Conservation (phyloP, 2,113 vertebrate species). For the Glareola pratincola region DNA sequence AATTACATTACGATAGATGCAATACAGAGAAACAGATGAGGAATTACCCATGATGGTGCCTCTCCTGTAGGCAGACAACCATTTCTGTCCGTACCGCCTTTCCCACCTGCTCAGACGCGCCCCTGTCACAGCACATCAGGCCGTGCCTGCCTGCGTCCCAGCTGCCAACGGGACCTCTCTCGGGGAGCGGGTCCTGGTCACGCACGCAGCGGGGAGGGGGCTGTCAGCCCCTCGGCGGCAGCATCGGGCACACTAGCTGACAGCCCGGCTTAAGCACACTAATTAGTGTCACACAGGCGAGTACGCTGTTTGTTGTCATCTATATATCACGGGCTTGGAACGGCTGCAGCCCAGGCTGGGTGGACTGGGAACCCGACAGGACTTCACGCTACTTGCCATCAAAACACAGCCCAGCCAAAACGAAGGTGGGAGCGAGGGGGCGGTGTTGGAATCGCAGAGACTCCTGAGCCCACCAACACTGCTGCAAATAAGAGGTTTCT, state of each 20-base stretch:
- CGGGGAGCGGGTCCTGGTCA: background rate
- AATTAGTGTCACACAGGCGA: background rate
- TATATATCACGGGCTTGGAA: background rate
- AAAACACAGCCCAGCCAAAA: background rate
- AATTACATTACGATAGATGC: background rate
- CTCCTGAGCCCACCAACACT: background rate
- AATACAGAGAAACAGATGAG: background rate
- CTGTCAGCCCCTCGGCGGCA: background rate
- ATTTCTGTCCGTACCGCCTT: background rate
- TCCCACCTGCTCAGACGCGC: background rate
- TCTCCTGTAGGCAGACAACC: background rate
- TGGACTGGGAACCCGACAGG: background rate
- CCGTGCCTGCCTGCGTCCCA: background rate
- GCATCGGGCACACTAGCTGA: background rate
- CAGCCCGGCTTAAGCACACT: background rate
- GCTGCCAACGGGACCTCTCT: background rate
- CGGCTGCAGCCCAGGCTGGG: background rate
- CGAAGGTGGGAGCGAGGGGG: background rate
- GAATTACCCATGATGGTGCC: rapidly evolving
- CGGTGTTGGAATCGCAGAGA: background rate
- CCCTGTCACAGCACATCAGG: background rate
- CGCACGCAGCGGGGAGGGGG: background rate
- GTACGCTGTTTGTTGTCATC: background rate
- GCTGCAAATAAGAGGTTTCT: background rate
- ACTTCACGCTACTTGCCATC: background rate